Evolutionary conservation across 2,888 invertebrate species (phyloP).

Genomic region (Hemithea aestivaria): DNA sequence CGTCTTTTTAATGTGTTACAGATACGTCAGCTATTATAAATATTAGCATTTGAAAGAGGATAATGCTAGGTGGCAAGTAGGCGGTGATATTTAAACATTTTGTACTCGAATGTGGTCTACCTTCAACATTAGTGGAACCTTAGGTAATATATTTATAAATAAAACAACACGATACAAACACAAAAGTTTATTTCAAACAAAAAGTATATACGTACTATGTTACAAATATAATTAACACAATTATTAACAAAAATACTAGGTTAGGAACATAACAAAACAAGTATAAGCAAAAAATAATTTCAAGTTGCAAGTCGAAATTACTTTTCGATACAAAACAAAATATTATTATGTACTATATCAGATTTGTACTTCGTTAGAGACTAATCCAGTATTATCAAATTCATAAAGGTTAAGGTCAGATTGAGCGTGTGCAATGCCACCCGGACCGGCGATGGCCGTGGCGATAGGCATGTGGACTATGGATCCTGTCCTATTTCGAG

Average conservation of each 20-base stretch:
- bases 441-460: conserved; percentile 86
- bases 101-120: conserved; percentile 4
- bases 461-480: conserved; percentile 84
- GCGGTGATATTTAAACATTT: conserved; percentile 4
- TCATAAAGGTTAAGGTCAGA: conserved; percentile 83
- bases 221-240: background rate
- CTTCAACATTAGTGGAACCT: conserved; percentile 6
- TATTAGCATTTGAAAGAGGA: background rate
- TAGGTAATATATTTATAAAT: background rate
- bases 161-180: background rate
- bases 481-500: conserved; percentile 79
- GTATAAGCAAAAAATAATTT: conserved; percentile 55
- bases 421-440: conserved; percentile 87
- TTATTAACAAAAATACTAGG: background rate
- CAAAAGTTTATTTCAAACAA: conserved; percentile 3
- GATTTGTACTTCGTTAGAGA: conserved; percentile 13
- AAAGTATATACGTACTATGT: background rate
- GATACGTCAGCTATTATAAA: no score
- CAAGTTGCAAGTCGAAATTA: conserved; percentile 60
- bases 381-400: conserved; percentile 39
- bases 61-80: conserved; percentile 1
- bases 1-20: no score
- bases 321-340: conserved; percentile 39
- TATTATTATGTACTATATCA: no score
- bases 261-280: conserved; percentile 9